Conservation (phyloP, 1,140 invertebrate genomes). For the Anoplophora glabripennis region DNA sequence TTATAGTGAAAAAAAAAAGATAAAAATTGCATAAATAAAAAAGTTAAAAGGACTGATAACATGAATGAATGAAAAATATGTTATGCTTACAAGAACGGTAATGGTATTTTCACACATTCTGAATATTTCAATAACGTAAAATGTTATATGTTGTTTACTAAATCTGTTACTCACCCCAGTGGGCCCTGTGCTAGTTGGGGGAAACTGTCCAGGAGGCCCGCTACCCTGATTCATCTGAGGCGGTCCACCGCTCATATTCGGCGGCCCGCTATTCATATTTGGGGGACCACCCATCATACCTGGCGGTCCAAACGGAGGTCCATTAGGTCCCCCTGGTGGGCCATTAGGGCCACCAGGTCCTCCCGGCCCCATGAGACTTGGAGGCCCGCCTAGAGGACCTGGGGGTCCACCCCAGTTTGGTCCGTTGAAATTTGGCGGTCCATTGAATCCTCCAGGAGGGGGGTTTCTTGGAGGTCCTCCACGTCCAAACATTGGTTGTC, state of each 20-base stretch:
- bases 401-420: conserved; percentile 67
- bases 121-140: no score
- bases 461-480: conserved; percentile 50
- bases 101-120: no score
- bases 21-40: no score
- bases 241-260: not conserved
- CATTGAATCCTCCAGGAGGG: conserved; percentile 52
- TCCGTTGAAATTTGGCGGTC: conserved; percentile 53
- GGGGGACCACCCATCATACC: conserved; percentile 7
- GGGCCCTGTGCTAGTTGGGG: conserved; percentile 50
- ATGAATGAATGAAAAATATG: no score
- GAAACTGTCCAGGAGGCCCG: conserved; percentile 46
- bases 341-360: conserved; percentile 46
- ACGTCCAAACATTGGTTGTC: conserved; percentile 51
- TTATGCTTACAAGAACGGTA: no score
- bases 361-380: conserved; percentile 41
- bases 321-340: conserved; percentile 33
- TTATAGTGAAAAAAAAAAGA: no score
- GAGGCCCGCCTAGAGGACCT: conserved; percentile 51
- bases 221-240: not conserved
- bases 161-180: conserved; percentile 1
- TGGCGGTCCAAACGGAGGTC: conserved; percentile 16
- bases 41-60: no score
- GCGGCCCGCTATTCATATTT: not conserved
- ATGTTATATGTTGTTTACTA: no score